Percentiles rank a stretch among this genome's conserved stretches.
phyloP scores from a whole-genome alignment of 2,113 vertebrate genomes.

The Neoarius graeffei region DNA sequence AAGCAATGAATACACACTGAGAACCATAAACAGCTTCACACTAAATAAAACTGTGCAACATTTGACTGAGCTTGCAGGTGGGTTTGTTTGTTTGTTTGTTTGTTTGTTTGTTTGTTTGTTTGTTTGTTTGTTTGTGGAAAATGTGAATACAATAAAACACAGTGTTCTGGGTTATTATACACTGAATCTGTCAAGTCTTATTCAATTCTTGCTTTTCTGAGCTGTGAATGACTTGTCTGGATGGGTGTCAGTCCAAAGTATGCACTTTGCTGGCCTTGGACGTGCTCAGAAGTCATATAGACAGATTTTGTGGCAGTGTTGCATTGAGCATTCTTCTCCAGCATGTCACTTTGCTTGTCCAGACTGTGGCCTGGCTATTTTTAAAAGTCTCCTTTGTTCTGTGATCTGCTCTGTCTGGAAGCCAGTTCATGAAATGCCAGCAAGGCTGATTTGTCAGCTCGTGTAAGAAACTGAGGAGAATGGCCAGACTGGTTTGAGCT shows the following conservation, averaged over 20 bases:
- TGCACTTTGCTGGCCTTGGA: not conserved
- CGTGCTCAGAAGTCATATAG: not conserved
- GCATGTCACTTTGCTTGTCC: constrained; percentile 1
- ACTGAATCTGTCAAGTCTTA: not conserved
- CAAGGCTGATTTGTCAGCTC: constrained; percentile 2
- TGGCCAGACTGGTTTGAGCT: not conserved
- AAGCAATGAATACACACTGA: not conserved
- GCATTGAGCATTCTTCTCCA: not conserved
- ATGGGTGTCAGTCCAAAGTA: not conserved
- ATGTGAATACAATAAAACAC: constrained; percentile 8
- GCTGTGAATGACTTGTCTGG: too few species aligned
- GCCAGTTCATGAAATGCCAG: not conserved
- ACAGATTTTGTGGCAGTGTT: not conserved
- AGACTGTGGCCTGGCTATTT: constrained; percentile 30
- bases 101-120: too few species aligned
- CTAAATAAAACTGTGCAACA: not conserved
- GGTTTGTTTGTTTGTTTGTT: too few species aligned
- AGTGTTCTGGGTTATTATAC: not conserved
- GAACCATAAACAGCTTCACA: not conserved
- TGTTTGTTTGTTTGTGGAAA: not conserved
- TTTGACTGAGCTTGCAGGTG: not conserved
- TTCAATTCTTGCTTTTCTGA: not conserved
- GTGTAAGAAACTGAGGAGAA: not conserved
- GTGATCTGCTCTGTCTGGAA: constrained; percentile 7
- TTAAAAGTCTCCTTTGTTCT: constrained; percentile 23